Percentiles rank a stretch among this genome's conserved stretches.
These are phyloP conservation scores for Phyllostomus discolor DNA, from an alignment of 2,113 vertebrate species.

Conservation along the genomic window DNA sequence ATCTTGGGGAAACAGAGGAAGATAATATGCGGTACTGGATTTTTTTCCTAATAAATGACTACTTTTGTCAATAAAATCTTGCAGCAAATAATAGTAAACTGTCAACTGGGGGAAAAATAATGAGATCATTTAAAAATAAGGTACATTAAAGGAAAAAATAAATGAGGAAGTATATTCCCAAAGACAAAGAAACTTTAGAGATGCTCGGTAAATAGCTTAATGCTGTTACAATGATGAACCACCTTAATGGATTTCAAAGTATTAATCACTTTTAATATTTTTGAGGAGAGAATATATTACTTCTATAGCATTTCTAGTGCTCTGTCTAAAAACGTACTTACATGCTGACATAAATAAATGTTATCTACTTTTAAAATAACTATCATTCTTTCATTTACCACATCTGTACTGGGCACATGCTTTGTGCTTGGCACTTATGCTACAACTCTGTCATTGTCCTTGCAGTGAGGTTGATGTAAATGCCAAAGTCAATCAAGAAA, in stretches of 20 bases:
- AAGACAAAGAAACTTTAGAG: not conserved
- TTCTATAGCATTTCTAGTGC: not conserved
- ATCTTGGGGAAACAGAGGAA: not conserved
- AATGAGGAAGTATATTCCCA: not conserved
- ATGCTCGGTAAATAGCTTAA: not conserved
- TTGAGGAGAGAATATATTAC: not conserved
- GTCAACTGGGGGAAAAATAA: not conserved
- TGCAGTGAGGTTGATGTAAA: not conserved
- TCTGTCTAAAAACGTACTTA: not conserved
- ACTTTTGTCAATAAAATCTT: not conserved
- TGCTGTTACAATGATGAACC: not conserved
- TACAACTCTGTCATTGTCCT: not conserved
- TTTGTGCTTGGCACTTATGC: not conserved
- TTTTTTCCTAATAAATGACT: not conserved
- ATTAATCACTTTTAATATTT: not conserved
- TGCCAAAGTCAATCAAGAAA: not conserved
- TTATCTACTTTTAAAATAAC: slow-evolving; percentile 3
- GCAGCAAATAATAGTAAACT: not conserved
- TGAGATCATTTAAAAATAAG: not conserved
- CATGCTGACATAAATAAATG: not conserved
- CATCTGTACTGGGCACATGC: not conserved
- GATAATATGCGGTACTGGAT: not conserved
- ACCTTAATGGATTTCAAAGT: not conserved
- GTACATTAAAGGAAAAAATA: not conserved
- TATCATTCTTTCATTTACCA: not conserved